Evolutionary conservation across 2,888 invertebrate genomes (phyloP), one percentile per base, ranked within the genome.

Genomic region (Cheiracanthium punctorium): DNA sequence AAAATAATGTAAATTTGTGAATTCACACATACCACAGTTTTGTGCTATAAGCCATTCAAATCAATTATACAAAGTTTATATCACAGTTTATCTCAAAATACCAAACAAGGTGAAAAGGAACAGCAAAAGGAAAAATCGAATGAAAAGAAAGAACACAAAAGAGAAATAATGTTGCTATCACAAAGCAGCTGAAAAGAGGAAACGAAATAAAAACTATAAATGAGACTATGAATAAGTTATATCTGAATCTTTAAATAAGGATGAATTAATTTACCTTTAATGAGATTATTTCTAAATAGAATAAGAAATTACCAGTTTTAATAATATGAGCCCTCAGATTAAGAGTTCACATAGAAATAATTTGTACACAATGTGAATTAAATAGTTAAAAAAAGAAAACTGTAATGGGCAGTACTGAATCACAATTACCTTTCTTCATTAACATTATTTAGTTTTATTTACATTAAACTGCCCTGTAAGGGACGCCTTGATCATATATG

Each of bases 11-110:
- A 71, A n/a, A n/a, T 32, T 77, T 33, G 72, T 72, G 73, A 67
- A 77, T 32, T 67, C 67, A 67, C 69, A 79, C 52, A 58, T 58
- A 58, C 24, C 58, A 79, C 20, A 32, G 17, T 70, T 84, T 74
- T 79, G 58, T 74, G 69, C 70, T 74, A 72, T 28, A 29, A 32
- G 67, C 48, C 30, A 70, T 65, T 72, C 69, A 74, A 85, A 79
- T 79, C 48, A 43, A 73, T 32, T 48, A 48, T 64, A 65, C 52
- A 84, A 52, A 85, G 84, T 85, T 72, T 79, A 80, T 85, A 85
- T 85, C 84, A 85, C 84, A 85, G 84, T 67, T 80, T 85, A 58
- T 79, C 4, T 69, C 74, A 52, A 79, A 85, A 85, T 73, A 82
- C 67, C 33, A 48, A 58, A 48, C 24, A 69, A 69, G 69, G 69